These are phyloP conservation scores for Steinernema hermaphroditum DNA, from an alignment of 2,888 invertebrate genomes.

Conservation along the genomic window DNA sequence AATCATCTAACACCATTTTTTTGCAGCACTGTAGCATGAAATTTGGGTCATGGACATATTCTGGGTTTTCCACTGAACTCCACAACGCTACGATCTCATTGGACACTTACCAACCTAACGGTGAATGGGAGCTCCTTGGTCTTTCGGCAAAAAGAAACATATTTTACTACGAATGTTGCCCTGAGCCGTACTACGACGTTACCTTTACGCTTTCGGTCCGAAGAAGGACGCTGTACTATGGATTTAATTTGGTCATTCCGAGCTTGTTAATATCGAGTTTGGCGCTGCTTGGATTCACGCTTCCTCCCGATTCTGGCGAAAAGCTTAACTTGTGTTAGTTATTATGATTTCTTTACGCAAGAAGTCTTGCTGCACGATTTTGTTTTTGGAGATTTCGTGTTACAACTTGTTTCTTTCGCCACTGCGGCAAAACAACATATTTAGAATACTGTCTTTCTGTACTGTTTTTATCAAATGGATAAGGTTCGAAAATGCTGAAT, in stretches of 20 bases:
- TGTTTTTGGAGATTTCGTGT: no score
- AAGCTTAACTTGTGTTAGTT: conserved; percentile 88
- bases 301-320: conserved; percentile 98
- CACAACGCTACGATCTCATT: conserved; percentile 69
- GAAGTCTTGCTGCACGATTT: no score
- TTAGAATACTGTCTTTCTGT: no score
- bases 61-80: conserved; percentile 61
- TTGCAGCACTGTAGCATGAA: conserved; percentile 71
- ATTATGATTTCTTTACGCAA: no score
- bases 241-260: conserved; percentile 98
- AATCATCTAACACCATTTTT: neutral
- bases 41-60: conserved; percentile 96
- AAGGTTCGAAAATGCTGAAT: no score
- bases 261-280: conserved; percentile 98
- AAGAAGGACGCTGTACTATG: conserved; percentile 94
- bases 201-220: conserved; percentile 94
- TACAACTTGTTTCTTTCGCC: no score
- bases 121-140: conserved; percentile 72
- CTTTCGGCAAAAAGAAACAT: conserved; percentile 52
- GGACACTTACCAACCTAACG: conserved; percentile 71
- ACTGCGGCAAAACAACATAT: no score
- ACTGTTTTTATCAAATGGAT: no score
- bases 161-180: conserved; percentile 65
- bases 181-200: conserved; percentile 77
- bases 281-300: conserved; percentile 94